Evolutionary conservation across 2,888 invertebrate species (phyloP).

Genomic region (Drosophila borborema): DNA sequence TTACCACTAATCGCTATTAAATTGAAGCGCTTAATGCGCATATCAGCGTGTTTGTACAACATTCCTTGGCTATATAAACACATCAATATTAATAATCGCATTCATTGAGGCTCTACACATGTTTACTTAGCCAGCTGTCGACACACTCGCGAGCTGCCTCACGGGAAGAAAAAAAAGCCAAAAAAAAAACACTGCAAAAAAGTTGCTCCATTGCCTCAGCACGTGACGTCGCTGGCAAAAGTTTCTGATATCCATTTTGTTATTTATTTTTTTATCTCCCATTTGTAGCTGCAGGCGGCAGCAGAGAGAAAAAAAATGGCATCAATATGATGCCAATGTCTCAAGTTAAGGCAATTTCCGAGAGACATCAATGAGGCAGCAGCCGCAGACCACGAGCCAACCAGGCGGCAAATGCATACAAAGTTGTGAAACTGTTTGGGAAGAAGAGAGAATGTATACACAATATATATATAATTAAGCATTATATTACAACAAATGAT

Average conservation of each 20-base stretch:
- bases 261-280: conserved; percentile 17
- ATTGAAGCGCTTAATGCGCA: background rate
- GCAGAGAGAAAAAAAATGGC: conserved; percentile 20
- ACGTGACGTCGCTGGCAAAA: conserved; percentile 41
- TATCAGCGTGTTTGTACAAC: conserved; percentile 3
- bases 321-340: conserved; percentile 62
- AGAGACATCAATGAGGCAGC: conserved; percentile 33
- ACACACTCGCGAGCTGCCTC: conserved; percentile 42
- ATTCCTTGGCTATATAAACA: conserved; percentile 13
- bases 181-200: conserved; percentile 18
- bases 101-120: conserved; percentile 42
- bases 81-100: conserved; percentile 43
- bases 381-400: conserved; percentile 9
- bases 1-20: conserved; percentile 16
- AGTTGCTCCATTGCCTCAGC: conserved; percentile 46
- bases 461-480: background rate
- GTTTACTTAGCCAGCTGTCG: conserved; percentile 66
- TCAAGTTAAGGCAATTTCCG: conserved; percentile 64
- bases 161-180: conserved; percentile 5
- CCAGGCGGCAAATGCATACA: no score
- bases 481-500: no score
- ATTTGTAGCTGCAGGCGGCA: conserved; percentile 41
- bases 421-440: no score
- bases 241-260: conserved; percentile 36
- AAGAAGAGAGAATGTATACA: background rate